These are phyloP conservation scores for Pristionchus maxplancki DNA, from an alignment of 2,888 invertebrate species.

Conservation along the genomic window DNA sequence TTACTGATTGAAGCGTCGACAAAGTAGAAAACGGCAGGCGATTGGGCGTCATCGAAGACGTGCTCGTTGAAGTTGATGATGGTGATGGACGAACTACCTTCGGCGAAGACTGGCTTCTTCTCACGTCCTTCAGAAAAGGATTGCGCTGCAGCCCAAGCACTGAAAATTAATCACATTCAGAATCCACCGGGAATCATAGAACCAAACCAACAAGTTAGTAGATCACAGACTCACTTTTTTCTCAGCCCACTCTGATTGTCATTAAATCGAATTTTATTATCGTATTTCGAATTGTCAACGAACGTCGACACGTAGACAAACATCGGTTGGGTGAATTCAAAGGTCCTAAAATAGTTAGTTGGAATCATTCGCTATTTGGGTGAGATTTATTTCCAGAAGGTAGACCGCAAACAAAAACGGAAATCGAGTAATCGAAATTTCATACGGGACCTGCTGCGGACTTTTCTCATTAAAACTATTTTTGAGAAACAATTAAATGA, in stretches of 20 bases:
- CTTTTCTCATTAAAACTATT: too few relatives aligned
- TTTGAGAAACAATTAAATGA: too few relatives aligned
- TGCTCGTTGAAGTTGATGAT: neutral
- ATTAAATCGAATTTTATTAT: neutral
- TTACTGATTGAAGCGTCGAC: neutral
- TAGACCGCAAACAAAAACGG: too few relatives aligned
- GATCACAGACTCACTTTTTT: too few relatives aligned
- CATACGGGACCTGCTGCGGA: too few relatives aligned
- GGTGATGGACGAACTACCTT: neutral
- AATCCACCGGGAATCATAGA: too few relatives aligned
- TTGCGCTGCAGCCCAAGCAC: neutral
- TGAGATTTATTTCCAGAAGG: too few relatives aligned
- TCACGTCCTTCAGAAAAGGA: neutral
- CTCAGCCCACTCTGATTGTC: too few relatives aligned
- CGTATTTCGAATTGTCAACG: neutral
- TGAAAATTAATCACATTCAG: neutral
- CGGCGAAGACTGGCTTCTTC: constrained; percentile 34
- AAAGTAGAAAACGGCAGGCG: constrained; percentile 5
- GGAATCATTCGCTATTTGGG: too few relatives aligned
- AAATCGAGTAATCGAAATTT: too few relatives aligned
- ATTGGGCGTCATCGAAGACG: neutral
- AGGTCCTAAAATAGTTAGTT: constrained; percentile 2
- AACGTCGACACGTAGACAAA: neutral
- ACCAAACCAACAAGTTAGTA: too few relatives aligned
- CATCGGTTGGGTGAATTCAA: constrained; percentile 26